Conservation (phyloP, 1,140 invertebrate species). For the Ditylenchus dipsaci region DNA sequence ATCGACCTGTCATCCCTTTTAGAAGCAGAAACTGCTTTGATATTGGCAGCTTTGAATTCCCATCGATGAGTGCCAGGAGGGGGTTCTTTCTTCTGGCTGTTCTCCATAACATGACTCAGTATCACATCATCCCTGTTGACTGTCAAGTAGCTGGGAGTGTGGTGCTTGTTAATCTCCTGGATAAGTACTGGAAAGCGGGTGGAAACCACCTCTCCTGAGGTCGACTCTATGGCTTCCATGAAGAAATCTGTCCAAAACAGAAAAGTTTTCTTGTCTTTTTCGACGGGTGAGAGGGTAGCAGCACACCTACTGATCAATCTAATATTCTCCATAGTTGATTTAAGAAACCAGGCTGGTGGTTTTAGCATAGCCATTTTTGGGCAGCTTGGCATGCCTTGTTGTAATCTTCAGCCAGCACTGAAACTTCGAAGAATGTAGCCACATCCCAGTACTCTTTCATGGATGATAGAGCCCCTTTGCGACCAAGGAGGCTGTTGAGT, state of each 20-base stretch:
- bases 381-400: constrained; percentile 92
- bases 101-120: constrained; percentile 56
- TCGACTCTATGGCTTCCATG: constrained; percentile 78
- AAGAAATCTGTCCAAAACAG: constrained; percentile 98
- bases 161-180: constrained; percentile 77
- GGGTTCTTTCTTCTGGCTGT: constrained; percentile 70
- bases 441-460: constrained; percentile 98
- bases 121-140: constrained; percentile 51
- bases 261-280: constrained; percentile 58
- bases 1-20: constrained; percentile 90
- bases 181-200: constrained; percentile 67
- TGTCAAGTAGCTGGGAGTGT: constrained; percentile 54
- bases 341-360: constrained; percentile 96
- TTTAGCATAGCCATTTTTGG: constrained; percentile 97
- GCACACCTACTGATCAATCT: constrained; percentile 75
- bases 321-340: constrained; percentile 96
- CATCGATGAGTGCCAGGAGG: constrained; percentile 83
- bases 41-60: constrained; percentile 83
- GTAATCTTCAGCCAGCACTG: constrained; percentile 90
- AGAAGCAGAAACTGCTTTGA: constrained; percentile 81
- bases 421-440: constrained; percentile 96
- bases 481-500: constrained; percentile 92
- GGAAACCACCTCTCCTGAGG: constrained; percentile 67
- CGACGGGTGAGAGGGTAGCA: constrained; percentile 54
- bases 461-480: constrained; percentile 86